Percentiles rank a stretch among this genome's conserved stretches.
Conservation (phyloP, 2,888 invertebrate genomes). For the Phengaris alcon region DNA sequence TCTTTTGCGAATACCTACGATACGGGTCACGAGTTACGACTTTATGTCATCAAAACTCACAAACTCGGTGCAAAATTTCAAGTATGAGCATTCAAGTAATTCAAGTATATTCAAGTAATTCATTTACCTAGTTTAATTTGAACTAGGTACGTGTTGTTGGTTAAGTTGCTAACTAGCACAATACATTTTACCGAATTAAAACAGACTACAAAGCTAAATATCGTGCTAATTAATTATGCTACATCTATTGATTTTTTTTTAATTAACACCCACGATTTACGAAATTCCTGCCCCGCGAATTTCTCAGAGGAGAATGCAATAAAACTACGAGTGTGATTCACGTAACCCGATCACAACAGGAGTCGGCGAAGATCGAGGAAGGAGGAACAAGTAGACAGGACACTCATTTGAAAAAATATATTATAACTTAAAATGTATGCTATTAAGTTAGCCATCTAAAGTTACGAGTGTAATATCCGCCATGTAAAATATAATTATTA, state of each 20-base stretch:
- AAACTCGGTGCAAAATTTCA: too few species aligned
- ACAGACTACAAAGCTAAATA: not conserved
- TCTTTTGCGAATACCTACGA: too few species aligned
- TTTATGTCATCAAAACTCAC: too few species aligned
- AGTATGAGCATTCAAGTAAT: too few species aligned
- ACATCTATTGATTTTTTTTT: not conserved
- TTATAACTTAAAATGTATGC: too few species aligned
- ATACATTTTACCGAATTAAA: not conserved
- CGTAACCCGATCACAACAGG: conserved; percentile 22
- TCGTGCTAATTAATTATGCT: not conserved
- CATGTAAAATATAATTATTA: too few species aligned
- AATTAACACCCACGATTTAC: not conserved
- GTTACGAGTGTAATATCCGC: too few species aligned
- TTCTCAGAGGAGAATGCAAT: conserved; percentile 43
- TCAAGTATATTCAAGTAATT: too few species aligned
- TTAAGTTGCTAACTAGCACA: not conserved
- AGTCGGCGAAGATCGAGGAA: not conserved
- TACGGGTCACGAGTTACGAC: too few species aligned
- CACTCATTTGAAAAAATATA: not conserved
- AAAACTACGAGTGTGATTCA: conserved; percentile 42
- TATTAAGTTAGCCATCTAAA: too few species aligned
- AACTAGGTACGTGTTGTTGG: too few species aligned
- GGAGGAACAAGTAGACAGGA: not conserved
- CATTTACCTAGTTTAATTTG: too few species aligned
- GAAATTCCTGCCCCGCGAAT: conserved; percentile 28